These are phyloP conservation scores for Phyllostomus discolor DNA, from an alignment of 2,113 vertebrate species.

Conservation along the genomic window DNA sequence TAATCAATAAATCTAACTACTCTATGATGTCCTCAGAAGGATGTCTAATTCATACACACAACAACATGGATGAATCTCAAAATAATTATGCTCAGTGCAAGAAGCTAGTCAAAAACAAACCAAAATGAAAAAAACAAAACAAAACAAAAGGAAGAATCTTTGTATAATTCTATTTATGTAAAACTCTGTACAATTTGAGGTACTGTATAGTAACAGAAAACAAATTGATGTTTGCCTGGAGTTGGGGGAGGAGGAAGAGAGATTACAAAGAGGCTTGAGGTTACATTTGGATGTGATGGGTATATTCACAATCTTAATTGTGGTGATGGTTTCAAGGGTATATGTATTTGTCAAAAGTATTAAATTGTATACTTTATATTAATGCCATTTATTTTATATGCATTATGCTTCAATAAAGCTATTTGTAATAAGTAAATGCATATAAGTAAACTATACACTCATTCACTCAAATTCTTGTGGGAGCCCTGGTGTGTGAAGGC, in stretches of 20 bases:
- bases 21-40: background rate
- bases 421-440: background rate
- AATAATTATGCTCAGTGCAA: slow-evolving; percentile 30
- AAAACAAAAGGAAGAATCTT: background rate
- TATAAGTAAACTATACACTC: background rate
- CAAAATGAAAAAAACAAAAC: too few relatives aligned
- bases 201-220: background rate
- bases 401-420: background rate
- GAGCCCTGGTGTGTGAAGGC: background rate
- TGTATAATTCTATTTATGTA: background rate
- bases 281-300: background rate
- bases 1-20: background rate
- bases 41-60: background rate
- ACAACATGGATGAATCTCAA: background rate
- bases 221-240: background rate
- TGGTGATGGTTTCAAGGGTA: background rate
- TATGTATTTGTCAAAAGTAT: background rate
- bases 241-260: accelerated
- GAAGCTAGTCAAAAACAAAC: background rate
- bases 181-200: background rate
- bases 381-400: background rate
- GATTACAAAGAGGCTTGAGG: background rate
- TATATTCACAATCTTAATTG: background rate
- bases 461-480: background rate
- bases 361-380: background rate